Conservation (phyloP, 2,888 invertebrate genomes). For the Agonopterix alstromeriana region DNA sequence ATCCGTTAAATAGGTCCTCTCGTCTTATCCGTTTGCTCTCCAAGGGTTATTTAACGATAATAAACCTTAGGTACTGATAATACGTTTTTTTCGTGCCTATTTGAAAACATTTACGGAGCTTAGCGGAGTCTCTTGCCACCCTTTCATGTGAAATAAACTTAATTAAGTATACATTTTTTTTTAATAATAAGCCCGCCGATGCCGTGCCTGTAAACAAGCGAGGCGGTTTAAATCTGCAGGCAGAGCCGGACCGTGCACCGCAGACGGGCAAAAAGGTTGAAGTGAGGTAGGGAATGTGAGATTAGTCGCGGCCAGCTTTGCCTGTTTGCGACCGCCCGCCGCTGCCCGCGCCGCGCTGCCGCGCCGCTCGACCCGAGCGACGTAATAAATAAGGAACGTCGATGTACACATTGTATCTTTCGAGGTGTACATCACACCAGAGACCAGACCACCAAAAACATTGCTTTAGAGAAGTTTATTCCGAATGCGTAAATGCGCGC, state of each 20-base stretch:
- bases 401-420: conserved; percentile 29
- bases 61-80: too few species aligned
- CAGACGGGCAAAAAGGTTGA: conserved; percentile 54
- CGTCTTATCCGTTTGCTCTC: too few species aligned
- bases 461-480: too few species aligned
- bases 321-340: conserved; percentile 22
- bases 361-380: conserved; percentile 19
- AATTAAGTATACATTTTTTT: too few species aligned
- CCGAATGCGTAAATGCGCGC: too few species aligned
- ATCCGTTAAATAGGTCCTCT: too few species aligned
- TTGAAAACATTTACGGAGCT: too few species aligned
- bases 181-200: too few species aligned
- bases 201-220: conserved; percentile 1
- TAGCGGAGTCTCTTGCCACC: too few species aligned
- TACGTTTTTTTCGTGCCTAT: too few species aligned
- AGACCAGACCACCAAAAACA: conserved; percentile 6
- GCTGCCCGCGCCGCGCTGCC: conserved; percentile 17
- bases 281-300: conserved; percentile 39
- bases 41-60: too few species aligned
- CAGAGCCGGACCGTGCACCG: conserved; percentile 19
- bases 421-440: conserved; percentile 9
- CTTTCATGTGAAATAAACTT: too few species aligned
- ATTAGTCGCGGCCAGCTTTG: conserved; percentile 38
- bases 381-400: conserved; percentile 41
- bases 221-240: conserved; percentile 2